These are phyloP conservation scores for Ditylenchus dipsaci DNA, from an alignment of 1,140 invertebrate genomes.

Conservation along the genomic window DNA sequence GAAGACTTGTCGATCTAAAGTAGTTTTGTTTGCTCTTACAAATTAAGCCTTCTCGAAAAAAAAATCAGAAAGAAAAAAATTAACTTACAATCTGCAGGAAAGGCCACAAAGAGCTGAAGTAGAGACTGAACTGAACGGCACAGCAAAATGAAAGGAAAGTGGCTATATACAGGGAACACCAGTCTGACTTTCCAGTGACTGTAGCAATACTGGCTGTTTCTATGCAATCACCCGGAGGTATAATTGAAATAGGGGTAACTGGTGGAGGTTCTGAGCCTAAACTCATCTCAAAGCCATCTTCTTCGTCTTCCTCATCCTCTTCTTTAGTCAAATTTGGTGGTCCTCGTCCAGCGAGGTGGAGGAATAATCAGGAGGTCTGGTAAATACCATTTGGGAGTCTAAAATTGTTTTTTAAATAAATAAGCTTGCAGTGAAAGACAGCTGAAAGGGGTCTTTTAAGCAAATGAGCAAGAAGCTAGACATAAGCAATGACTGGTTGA, in stretches of 20 bases:
- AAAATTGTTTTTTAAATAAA: too few species aligned
- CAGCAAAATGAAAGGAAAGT: conserved; percentile 31
- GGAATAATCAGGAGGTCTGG: too few species aligned
- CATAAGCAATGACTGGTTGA: too few species aligned
- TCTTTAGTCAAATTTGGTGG: neutral
- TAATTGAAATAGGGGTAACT: neutral
- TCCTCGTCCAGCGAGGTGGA: too few species aligned
- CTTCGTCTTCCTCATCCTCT: conserved; percentile 6
- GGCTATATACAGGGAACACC: conserved; percentile 33
- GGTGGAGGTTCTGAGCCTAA: conserved; percentile 12
- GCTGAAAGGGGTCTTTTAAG: too few species aligned
- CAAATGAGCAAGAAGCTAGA: too few species aligned
- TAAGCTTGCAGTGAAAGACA: too few species aligned
- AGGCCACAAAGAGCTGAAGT: conserved; percentile 54
- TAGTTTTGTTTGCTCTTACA: neutral
- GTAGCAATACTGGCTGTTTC: too few species aligned
- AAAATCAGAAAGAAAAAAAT: neutral
- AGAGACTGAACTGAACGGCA: conserved; percentile 32
- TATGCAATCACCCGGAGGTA: neutral
- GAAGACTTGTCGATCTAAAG: conserved; percentile 36
- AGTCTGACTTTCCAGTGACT: conserved; percentile 2
- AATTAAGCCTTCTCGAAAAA: neutral
- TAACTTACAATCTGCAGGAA: conserved; percentile 59
- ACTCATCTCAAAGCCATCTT: neutral
- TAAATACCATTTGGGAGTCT: too few species aligned